These are phyloP conservation scores for Akabosia matsudoensis DNA, from an alignment of 1,140 invertebrate genomes.

Conservation along the genomic window DNA sequence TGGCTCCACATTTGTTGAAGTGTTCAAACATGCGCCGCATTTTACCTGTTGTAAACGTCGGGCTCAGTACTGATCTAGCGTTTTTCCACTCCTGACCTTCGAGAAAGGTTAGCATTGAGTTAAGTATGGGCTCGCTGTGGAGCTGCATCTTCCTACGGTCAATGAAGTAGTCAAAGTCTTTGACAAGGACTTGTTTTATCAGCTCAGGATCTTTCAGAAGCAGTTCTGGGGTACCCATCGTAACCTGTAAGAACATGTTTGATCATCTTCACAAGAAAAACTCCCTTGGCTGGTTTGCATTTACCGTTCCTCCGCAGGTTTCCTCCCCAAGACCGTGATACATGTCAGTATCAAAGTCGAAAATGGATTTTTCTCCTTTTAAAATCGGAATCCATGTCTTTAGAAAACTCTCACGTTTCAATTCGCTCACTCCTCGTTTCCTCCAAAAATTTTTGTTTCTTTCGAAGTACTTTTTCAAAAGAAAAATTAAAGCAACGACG, in stretches of 20 bases:
- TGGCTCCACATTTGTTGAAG: constrained; percentile 52
- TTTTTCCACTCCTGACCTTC: constrained; percentile 48
- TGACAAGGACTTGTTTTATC: constrained; percentile 19
- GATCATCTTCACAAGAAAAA: neutral
- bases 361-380: neutral
- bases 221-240: no score
- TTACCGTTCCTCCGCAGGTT: neutral
- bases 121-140: constrained; percentile 24
- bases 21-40: constrained; percentile 49
- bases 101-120: constrained; percentile 24
- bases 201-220: constrained; percentile 1
- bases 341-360: neutral
- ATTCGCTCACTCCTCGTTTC: no score
- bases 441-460: no score
- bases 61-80: constrained; percentile 47
- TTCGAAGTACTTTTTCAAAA: no score
- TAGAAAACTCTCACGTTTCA: no score
- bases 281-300: no score
- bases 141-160: constrained; percentile 1
- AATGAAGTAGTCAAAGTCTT: constrained; percentile 23
- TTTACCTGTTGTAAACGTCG: constrained; percentile 49
- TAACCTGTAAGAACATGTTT: no score
- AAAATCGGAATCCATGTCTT: no score
- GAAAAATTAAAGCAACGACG: no score
- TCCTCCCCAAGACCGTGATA: neutral